Conservation (phyloP, 1,140 invertebrate species). For the Acromyrmex charruanus region DNA sequence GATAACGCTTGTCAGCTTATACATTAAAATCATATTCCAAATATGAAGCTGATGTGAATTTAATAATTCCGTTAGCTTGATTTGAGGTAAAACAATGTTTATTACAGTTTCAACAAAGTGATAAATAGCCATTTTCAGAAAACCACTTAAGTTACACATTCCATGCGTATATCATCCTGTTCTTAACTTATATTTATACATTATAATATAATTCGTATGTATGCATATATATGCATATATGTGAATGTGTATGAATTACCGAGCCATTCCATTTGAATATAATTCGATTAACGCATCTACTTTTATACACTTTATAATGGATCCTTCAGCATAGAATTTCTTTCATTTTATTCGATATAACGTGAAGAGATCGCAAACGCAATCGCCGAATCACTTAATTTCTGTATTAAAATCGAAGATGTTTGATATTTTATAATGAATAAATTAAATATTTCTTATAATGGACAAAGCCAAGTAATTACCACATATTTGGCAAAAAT, state of each 20-base stretch:
- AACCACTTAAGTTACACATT: constrained; percentile 65
- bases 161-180: constrained; percentile 49
- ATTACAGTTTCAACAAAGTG: constrained; percentile 23
- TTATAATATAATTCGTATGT: constrained; percentile 15
- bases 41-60: constrained; percentile 25
- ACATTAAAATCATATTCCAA: constrained; percentile 18
- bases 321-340: constrained; percentile 8
- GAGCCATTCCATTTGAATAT: constrained; percentile 65
- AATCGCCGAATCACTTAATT: constrained; percentile 66
- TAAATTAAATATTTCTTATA: constrained; percentile 69
- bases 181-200: constrained; percentile 16
- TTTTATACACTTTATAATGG: constrained; percentile 50
- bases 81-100: constrained; percentile 23
- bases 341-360: constrained; percentile 47
- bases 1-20: constrained; percentile 35
- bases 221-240: background rate
- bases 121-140: constrained; percentile 28
- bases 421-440: constrained; percentile 67
- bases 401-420: constrained; percentile 65
- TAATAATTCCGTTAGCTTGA: constrained; percentile 22
- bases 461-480: constrained; percentile 51
- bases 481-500: constrained; percentile 50
- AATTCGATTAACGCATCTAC: constrained; percentile 18
- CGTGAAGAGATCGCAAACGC: constrained; percentile 47
- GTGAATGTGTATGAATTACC: constrained; percentile 14